phyloP scores from a whole-genome alignment of 2,113 vertebrate species.

The Eolophus roseicapilla region DNA sequence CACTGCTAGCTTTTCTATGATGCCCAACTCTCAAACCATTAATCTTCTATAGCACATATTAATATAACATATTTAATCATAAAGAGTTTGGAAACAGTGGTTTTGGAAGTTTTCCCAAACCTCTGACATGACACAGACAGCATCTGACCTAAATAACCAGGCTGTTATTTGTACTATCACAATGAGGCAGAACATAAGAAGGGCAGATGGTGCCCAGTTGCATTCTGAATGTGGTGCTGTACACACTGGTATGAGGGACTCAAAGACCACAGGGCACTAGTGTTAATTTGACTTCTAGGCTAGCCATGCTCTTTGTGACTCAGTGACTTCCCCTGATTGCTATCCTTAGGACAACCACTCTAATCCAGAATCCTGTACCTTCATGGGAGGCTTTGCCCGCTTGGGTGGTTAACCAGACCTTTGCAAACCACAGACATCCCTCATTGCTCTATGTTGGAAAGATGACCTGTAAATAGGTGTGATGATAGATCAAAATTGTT shows the following conservation, averaged over 20 bases:
- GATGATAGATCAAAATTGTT: background rate
- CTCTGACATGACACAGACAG: background rate
- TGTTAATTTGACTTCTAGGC: background rate
- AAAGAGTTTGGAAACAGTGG: background rate
- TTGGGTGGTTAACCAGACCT: background rate
- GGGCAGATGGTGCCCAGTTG: background rate
- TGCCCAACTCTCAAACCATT: background rate
- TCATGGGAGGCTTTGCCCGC: background rate
- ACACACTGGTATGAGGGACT: background rate
- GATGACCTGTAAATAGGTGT: background rate
- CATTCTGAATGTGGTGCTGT: background rate
- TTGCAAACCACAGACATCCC: background rate
- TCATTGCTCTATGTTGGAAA: background rate
- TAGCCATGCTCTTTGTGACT: background rate
- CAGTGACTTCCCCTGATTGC: background rate
- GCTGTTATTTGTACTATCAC: background rate
- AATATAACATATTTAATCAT: background rate
- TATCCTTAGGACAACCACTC: background rate
- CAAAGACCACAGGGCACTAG: fast-evolving
- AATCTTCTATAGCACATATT: background rate
- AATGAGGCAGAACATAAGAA: background rate
- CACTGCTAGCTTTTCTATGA: background rate
- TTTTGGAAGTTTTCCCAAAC: background rate
- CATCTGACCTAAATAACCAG: background rate
- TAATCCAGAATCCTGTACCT: background rate